Evolutionary conservation across 2,888 invertebrate species (phyloP).

Genomic region (Pterostichus niger): DNA sequence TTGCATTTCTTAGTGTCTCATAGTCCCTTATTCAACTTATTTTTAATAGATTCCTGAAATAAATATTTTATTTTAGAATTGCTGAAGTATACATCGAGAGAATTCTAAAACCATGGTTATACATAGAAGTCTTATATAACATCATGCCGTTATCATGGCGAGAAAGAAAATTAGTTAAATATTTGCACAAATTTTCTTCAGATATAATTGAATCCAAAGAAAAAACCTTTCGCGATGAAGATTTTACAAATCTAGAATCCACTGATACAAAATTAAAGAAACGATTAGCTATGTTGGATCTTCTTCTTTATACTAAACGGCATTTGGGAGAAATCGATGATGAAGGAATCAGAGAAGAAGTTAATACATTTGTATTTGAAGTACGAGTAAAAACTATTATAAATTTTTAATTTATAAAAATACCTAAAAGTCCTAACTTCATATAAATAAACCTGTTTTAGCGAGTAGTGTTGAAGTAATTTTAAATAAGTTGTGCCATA

Average conservation of each 20-base stretch:
- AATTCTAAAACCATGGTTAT: slow-evolving; percentile 5
- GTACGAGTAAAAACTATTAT: not conserved
- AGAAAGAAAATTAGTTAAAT: slow-evolving; percentile 19
- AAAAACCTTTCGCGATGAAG: slow-evolving; percentile 54
- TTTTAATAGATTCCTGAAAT: no score
- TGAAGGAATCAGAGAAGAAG: slow-evolving; percentile 76
- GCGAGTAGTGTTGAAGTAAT: no score
- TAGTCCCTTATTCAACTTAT: no score
- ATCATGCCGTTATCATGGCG: not conserved
- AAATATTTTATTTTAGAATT: not conserved
- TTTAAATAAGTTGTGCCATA: no score
- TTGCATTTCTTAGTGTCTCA: no score
- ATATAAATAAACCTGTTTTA: no score
- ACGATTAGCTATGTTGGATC: slow-evolving; percentile 80
- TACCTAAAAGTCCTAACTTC: no score
- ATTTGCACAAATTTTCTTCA: slow-evolving; percentile 8
- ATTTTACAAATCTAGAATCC: not conserved
- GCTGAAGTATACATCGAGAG: slow-evolving; percentile 6
- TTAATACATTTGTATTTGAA: slow-evolving; percentile 60
- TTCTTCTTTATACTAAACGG: slow-evolving; percentile 78
- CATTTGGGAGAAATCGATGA: slow-evolving; percentile 78
- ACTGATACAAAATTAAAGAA: slow-evolving; percentile 72
- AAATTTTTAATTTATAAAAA: no score
- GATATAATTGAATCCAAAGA: slow-evolving; percentile 56
- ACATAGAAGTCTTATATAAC: not conserved